Base-by-base conservation (phyloP, 1,140 invertebrate genomes). In the Drosophila prosaltans region DNA sequence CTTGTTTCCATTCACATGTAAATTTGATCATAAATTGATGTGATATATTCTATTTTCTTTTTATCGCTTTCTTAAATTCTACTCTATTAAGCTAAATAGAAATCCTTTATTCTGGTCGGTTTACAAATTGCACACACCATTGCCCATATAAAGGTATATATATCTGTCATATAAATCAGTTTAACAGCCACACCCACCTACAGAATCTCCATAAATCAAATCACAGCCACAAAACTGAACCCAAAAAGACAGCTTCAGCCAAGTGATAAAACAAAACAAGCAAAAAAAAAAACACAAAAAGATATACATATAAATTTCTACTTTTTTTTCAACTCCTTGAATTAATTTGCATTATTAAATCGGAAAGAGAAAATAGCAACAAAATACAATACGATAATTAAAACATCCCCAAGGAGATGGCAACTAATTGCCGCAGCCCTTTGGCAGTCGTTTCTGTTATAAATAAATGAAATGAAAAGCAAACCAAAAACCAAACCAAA, bases 301-400 rank as follows among this genome's bases (percentile, higher is more conserved):
- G 10, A 51, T 51, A 51, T 51, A 24, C 10, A 45, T 43, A 43
- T n/a, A 43, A 0, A 48, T 48, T 2, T 21, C 6, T 24, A 8
- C 24, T 51, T 51, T 26, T 24, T 24, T 21, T 32, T 39, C 24
- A 36, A 16, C 28, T 66, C 54, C 59, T 70, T 78, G 78, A 78
- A 80, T 80, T 78, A 78, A 80, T 80, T 80, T 80, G 78, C 75
- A 80, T 80, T 80, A 78, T 80, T 80, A 80, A 80, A 78, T 78
- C 65, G 72, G 59, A 61, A 69, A 65, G 48, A 80, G 74, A 78
- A 80, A 32, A 39, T 43, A 61, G 68, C 72, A 65, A 60, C 64
- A 51, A 65, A 72, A 63, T 61, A 68, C 68, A 80, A 80, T 80
- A 68, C 71, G 68, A 80, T 78, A 80, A 80, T 80, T 80, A 80